A percentile compares a stretch with the other conserved stretches of the same genome.
Evolutionary conservation across 1,140 invertebrate genomes (phyloP).

Genomic region (Papilio machaon): DNA sequence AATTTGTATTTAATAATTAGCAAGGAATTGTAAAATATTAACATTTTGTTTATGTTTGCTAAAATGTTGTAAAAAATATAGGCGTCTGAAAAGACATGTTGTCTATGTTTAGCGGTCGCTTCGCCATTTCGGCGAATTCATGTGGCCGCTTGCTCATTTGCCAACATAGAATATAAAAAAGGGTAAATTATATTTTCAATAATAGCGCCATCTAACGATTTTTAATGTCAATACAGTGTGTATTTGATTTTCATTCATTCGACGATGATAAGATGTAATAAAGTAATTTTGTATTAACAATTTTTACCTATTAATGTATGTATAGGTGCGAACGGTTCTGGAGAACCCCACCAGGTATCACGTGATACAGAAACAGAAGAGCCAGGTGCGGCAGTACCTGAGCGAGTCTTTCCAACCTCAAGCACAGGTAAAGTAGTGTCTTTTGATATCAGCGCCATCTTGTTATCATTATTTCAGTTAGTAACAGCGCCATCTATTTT

Average conservation of each 20-base stretch:
- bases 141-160: too few species aligned
- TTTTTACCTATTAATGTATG: slow-evolving; percentile 27
- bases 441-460: background rate
- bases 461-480: background rate
- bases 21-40: background rate
- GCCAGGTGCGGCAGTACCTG: slow-evolving; percentile 93
- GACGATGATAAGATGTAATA: too few species aligned
- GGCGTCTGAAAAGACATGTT: background rate
- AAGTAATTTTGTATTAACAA: too few species aligned
- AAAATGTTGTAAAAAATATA: background rate
- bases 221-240: too few species aligned
- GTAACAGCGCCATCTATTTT: background rate
- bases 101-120: too few species aligned
- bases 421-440: slow-evolving; percentile 61
- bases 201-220: background rate
- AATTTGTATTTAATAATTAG: background rate
- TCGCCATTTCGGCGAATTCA: too few species aligned
- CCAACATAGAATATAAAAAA: too few species aligned
- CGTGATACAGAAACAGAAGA: slow-evolving; percentile 94
- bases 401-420: slow-evolving; percentile 88
- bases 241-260: too few species aligned
- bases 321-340: slow-evolving; percentile 90
- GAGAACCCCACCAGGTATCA: slow-evolving; percentile 96
- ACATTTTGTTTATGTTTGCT: background rate
- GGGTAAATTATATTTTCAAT: background rate